These are phyloP conservation scores for Rhogogaster chlorosoma DNA, from an alignment of 2,888 invertebrate species.

Conservation along the genomic window DNA sequence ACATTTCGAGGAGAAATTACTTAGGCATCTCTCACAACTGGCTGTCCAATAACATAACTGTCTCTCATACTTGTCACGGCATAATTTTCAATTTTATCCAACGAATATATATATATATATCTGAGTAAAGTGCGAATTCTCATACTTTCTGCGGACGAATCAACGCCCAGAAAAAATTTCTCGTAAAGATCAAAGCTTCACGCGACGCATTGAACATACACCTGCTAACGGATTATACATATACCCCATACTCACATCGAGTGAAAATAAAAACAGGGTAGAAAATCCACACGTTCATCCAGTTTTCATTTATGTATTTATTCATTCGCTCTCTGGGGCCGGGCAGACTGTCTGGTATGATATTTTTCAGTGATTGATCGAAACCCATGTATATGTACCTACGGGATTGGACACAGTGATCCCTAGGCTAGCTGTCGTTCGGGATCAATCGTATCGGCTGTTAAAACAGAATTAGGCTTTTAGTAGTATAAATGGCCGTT, in stretches of 20 bases:
- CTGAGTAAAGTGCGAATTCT: not conserved
- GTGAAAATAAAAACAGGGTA: not conserved
- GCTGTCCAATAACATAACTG: not conserved
- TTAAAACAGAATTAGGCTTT: slow-evolving; percentile 27
- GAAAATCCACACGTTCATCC: not conserved
- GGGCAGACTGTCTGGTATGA: not conserved
- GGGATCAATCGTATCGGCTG: slow-evolving; percentile 14
- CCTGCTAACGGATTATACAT: not conserved
- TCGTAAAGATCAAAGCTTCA: slow-evolving; percentile 2
- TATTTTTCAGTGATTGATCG: slow-evolving; percentile 23
- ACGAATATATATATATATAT: not conserved
- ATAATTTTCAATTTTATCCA: slow-evolving; percentile 7
- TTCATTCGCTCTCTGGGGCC: not conserved
- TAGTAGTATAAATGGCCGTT: slow-evolving; percentile 12
- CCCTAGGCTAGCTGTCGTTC: not conserved
- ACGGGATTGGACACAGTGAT: not conserved
- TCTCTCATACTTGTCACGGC: slow-evolving; percentile 9
- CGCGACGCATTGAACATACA: not conserved
- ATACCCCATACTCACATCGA: not conserved
- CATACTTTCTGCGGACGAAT: not conserved
- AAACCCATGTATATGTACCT: not conserved
- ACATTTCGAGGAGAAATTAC: not conserved
- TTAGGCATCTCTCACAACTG: not conserved
- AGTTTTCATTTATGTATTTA: slow-evolving; percentile 16
- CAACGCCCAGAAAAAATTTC: not conserved